Conservation (phyloP, 2,797 vertebrate species). For the Hemibagrus guttatus region DNA sequence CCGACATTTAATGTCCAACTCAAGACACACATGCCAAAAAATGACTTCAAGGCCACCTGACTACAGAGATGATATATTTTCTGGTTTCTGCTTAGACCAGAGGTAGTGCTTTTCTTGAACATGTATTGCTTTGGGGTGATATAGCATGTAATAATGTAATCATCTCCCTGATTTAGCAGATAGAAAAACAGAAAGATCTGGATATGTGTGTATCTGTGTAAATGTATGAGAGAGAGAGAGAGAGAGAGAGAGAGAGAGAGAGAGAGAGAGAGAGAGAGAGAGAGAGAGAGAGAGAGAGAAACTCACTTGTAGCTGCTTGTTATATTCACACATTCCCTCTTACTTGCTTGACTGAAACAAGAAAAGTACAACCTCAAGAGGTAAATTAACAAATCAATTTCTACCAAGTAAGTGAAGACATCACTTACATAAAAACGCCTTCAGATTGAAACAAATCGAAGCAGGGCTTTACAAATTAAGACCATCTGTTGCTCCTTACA, state of each 20-base stretch:
- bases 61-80: background rate
- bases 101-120: conserved; percentile 7
- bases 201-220: background rate
- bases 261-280: background rate
- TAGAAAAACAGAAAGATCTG: conserved; percentile 8
- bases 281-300: conserved; percentile 11
- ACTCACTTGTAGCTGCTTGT: conserved; percentile 3
- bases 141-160: conserved; percentile 27
- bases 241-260: background rate
- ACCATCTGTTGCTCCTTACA: conserved; percentile 55
- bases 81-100: background rate
- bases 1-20: background rate
- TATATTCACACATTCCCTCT: conserved; percentile 4
- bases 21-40: background rate
- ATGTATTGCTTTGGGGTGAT: background rate
- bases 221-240: too few relatives aligned
- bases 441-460: background rate
- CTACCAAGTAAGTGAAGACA: conserved; percentile 2
- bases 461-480: conserved; percentile 10
- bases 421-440: conserved; percentile 1
- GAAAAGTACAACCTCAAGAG: background rate
- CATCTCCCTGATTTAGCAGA: conserved; percentile 36
- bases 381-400: conserved; percentile 6
- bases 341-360: conserved; percentile 4
- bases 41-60: background rate